phyloP scores from a whole-genome alignment of 1,140 invertebrate genomes.

The Contarinia nasturtii region DNA sequence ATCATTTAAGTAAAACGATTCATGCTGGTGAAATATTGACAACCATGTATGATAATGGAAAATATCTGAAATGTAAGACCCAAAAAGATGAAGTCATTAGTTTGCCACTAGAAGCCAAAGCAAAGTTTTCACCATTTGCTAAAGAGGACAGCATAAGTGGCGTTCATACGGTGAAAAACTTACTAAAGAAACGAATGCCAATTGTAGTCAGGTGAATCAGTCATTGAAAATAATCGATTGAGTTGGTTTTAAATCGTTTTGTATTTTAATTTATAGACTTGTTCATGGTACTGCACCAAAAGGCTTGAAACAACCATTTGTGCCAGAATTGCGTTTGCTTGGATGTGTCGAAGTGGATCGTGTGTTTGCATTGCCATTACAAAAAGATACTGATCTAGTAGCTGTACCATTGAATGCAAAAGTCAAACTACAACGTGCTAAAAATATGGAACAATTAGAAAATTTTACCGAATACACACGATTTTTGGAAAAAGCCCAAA shows the following conservation, averaged over 20 bases:
- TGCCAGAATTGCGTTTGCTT: conserved; percentile 63
- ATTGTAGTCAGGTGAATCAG: conserved; percentile 46
- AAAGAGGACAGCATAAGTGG: conserved; percentile 83
- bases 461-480: conserved; percentile 60
- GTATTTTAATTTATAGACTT: conserved; percentile 29
- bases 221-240: no score
- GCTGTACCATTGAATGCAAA: conserved; percentile 69
- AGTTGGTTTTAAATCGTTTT: no score
- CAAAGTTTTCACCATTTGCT: conserved; percentile 75
- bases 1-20: conserved; percentile 47
- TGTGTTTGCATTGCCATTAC: conserved; percentile 64
- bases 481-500: conserved; percentile 58
- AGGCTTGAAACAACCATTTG: conserved; percentile 59
- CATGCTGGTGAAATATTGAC: conserved; percentile 49
- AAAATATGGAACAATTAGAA: conserved; percentile 64
- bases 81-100: conserved; percentile 65
- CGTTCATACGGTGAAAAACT: conserved; percentile 69
- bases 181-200: conserved; percentile 72
- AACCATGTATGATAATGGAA: conserved; percentile 48
- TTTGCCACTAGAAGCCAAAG: conserved; percentile 66
- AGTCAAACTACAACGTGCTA: conserved; percentile 63
- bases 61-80: conserved; percentile 73
- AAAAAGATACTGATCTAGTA: conserved; percentile 59
- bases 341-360: conserved; percentile 67
- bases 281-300: conserved; percentile 70